Evolutionary conservation across 2,797 vertebrate genomes (phyloP).

Genomic region (Thamnophis elegans): DNA sequence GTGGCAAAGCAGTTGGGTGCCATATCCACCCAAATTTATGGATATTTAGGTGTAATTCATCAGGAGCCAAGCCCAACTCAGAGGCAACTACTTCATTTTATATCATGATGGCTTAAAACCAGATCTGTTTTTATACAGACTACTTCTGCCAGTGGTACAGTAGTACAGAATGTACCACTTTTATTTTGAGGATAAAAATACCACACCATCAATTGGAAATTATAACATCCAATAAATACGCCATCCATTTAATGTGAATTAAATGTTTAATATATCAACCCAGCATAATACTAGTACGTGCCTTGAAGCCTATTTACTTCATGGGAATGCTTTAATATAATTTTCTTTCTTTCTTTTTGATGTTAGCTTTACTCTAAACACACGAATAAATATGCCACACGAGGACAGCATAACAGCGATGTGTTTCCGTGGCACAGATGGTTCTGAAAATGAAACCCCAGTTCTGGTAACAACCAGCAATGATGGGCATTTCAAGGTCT

Average conservation of each 20-base stretch:
- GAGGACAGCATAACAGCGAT: constrained; percentile 81
- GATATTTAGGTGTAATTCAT: background rate
- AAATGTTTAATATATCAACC: background rate
- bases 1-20: background rate
- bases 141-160: background rate
- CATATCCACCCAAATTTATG: background rate
- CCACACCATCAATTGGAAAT: background rate
- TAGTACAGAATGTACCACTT: background rate
- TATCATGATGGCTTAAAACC: background rate
- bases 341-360: constrained; percentile 13
- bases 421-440: constrained; percentile 77
- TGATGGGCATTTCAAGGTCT: constrained; percentile 91
- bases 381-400: constrained; percentile 84
- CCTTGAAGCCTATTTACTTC: background rate
- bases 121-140: background rate
- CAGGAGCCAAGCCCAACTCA: background rate
- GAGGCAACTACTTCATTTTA: background rate
- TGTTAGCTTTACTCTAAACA: constrained; percentile 88
- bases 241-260: background rate
- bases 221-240: background rate
- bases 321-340: background rate
- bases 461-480: constrained; percentile 83
- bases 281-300: accelerated
- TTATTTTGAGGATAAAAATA: background rate
- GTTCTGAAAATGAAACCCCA: constrained; percentile 66